These are phyloP conservation scores for Shinisaurus crocodilurus DNA, from an alignment of 2,113 vertebrate genomes.

Conservation along the genomic window DNA sequence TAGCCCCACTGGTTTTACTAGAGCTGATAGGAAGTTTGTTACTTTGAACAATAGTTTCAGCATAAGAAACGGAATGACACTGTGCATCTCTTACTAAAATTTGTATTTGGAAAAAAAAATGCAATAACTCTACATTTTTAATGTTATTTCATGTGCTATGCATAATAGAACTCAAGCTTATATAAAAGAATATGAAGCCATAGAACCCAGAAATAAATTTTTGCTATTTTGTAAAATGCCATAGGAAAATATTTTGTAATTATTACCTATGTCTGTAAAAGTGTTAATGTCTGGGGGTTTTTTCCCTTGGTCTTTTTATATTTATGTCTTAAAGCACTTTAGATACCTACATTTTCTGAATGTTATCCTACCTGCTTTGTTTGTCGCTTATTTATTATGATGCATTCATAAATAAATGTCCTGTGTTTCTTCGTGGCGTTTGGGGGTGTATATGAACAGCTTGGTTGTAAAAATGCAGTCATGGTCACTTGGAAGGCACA, in stretches of 20 bases:
- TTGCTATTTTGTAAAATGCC: constrained; percentile 58
- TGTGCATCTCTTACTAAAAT: constrained; percentile 56
- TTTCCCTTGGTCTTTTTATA: constrained; percentile 57
- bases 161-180: constrained; percentile 50
- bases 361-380: constrained; percentile 69
- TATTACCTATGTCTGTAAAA: constrained; percentile 62
- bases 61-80: constrained; percentile 64
- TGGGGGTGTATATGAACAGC: neutral
- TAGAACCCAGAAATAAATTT: constrained; percentile 47
- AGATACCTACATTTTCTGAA: constrained; percentile 73
- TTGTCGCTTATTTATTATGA: constrained; percentile 75
- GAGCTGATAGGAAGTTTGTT: constrained; percentile 10
- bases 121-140: constrained; percentile 63
- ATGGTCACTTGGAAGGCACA: no score
- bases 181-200: constrained; percentile 61
- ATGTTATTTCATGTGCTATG: constrained; percentile 59
- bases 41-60: constrained; percentile 39
- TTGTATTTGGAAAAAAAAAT: constrained; percentile 3
- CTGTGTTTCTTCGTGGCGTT: constrained; percentile 63
- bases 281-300: constrained; percentile 49
- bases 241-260: constrained; percentile 59
- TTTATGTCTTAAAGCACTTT: constrained; percentile 80
- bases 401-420: constrained; percentile 74
- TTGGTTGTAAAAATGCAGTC: no score
- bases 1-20: neutral